Evolutionary conservation across 2,888 invertebrate species (phyloP), one percentile per base, ranked within the genome.

Genomic region (Heliconius ismenius): DNA sequence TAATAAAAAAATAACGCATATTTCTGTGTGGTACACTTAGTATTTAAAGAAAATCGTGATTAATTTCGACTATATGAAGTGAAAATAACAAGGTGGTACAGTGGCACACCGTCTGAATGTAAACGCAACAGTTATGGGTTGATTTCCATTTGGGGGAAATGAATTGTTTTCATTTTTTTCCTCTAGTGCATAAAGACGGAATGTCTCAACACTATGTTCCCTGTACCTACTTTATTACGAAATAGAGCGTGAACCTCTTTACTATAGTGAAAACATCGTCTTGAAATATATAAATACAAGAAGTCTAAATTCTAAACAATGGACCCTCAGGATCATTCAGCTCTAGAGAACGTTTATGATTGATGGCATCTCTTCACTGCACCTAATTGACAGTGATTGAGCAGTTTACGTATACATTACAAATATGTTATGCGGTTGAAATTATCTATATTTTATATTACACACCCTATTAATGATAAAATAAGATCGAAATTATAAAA

Each of bases 311-410:
- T 82, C 79, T 81, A 83, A 84, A 84, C 84, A 84, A 83, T 91
- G 86, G 89, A 88, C 87, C 88, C 88, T 86, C 86, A 89, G 88
- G 87, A 89, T 87, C 83, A 83, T 82, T 83, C 81, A 81, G 82
- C 77, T 73, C 68, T 79, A 81, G 84, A 86, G 87, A 85, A 86
- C 86, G 85, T 85, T 86, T 89, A 92, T 92, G 93, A 93, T 93
- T 90, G 93, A 94, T 94, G 89, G 88, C 86, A 86, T 88, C 89
- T 91, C 92, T 86, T 91, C 90, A 90, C 87, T 89, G 89, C 90
- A 90, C 80, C 90, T 94, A 94, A 94, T 94, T 93, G 94, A 94
- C 94, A 93, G 88, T 94, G 94, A 94, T 93, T 91, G 94, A 94
- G 92, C 91, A 91, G 90, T 86, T 85, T 85, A 83, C 84, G 84